phyloP scores from a whole-genome alignment of 2,113 vertebrate genomes.

The Tichodroma muraria region DNA sequence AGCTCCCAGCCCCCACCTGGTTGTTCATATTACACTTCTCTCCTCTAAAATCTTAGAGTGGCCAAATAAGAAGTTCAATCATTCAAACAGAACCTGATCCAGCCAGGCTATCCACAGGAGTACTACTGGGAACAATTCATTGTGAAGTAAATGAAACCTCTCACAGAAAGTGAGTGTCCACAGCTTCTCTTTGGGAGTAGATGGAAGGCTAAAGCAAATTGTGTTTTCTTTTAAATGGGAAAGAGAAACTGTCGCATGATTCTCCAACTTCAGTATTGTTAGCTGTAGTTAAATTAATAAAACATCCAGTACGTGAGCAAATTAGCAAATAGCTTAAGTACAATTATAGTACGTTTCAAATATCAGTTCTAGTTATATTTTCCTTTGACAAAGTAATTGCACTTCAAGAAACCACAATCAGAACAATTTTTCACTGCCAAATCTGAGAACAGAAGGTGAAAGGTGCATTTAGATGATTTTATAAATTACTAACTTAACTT shows the following conservation, averaged over 20 bases:
- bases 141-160: background rate
- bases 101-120: background rate
- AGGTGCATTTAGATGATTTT: constrained; percentile 72
- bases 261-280: constrained; percentile 60
- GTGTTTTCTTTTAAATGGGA: constrained; percentile 39
- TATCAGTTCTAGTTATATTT: constrained; percentile 78
- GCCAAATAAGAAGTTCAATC: constrained; percentile 14
- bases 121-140: background rate
- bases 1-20: background rate
- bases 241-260: constrained; percentile 37
- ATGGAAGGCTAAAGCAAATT: constrained; percentile 27
- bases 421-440: constrained; percentile 71
- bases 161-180: background rate
- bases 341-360: constrained; percentile 69
- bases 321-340: constrained; percentile 70
- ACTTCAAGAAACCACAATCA: constrained; percentile 67
- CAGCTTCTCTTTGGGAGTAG: background rate
- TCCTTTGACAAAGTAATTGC: constrained; percentile 75
- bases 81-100: background rate
- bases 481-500: constrained; percentile 65
- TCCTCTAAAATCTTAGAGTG: background rate
- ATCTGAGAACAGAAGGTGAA: constrained; percentile 71
- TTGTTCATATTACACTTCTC: background rate
- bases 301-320: constrained; percentile 64
- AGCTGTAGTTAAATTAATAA: constrained; percentile 69